These are phyloP conservation scores for Amitus sp. DNA, from an alignment of 2,888 invertebrate species.

Conservation along the genomic window DNA sequence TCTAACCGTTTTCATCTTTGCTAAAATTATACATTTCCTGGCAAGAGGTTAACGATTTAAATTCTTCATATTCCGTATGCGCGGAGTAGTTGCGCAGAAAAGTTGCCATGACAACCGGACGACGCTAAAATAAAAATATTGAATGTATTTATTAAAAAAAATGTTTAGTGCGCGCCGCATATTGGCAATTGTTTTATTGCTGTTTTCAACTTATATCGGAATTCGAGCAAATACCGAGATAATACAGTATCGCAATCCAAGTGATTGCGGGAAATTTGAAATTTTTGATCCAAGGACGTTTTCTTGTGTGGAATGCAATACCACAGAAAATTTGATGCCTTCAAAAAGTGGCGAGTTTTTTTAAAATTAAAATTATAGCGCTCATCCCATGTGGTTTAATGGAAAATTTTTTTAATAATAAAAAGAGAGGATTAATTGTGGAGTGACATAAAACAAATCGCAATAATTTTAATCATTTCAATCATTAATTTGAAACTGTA, in stretches of 20 bases:
- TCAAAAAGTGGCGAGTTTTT: conserved; percentile 60
- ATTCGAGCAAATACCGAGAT: conserved; percentile 32
- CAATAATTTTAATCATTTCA: too few species aligned
- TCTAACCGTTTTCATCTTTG: too few species aligned
- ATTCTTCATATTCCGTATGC: too few species aligned
- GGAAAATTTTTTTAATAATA: too few species aligned
- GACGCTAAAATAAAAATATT: conserved; percentile 7
- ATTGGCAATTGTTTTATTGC: not conserved
- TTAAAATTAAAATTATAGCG: not conserved
- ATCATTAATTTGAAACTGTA: too few species aligned
- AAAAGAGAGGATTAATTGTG: too few species aligned
- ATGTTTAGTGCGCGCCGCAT: conserved; percentile 1
- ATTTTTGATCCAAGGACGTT: conserved; percentile 68
- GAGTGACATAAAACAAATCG: too few species aligned
- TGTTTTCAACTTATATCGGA: conserved; percentile 5
- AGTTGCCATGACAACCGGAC: conserved; percentile 7
- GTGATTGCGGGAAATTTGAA: conserved; percentile 65
- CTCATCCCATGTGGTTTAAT: too few species aligned
- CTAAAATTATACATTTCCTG: too few species aligned
- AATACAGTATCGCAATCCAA: conserved; percentile 48
- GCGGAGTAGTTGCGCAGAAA: too few species aligned
- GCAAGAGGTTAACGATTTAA: too few species aligned
- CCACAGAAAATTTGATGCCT: conserved; percentile 60
- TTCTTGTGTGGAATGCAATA: conserved; percentile 66
- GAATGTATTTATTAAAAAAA: conserved; percentile 10